Conservation (phyloP, 1,140 invertebrate species). For the Tetragonula clypearis region DNA sequence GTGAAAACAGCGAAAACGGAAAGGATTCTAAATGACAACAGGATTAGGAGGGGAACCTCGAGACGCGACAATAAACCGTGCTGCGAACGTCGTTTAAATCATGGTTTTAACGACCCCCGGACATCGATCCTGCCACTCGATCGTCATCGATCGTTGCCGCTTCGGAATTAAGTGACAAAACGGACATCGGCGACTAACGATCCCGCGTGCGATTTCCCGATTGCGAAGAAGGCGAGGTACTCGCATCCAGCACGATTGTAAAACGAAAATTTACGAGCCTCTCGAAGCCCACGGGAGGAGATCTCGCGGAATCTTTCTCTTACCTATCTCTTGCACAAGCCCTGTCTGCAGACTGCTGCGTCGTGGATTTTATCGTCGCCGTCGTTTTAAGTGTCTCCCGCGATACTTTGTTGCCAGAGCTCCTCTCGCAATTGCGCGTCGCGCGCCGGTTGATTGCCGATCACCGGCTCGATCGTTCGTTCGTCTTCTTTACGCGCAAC, state of each 20-base stretch:
- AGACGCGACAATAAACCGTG: slow-evolving; percentile 52
- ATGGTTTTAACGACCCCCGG: slow-evolving; percentile 57
- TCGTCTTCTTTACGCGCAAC: background rate
- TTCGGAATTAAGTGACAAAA: slow-evolving; percentile 62
- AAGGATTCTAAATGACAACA: background rate
- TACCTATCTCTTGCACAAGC: background rate
- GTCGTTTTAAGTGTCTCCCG: slow-evolving; percentile 64
- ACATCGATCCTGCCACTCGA: slow-evolving; percentile 59
- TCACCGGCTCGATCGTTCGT: background rate
- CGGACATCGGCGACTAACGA: slow-evolving; percentile 30
- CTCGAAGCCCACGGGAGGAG: slow-evolving; percentile 3
- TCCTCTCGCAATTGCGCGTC: slow-evolving; percentile 5
- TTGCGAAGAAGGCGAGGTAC: slow-evolving; percentile 1
- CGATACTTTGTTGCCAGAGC: slow-evolving; percentile 10
- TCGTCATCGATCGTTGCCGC: slow-evolving; percentile 34
- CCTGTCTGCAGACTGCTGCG: slow-evolving; percentile 43
- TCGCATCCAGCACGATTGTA: slow-evolving; percentile 65
- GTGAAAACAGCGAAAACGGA: background rate
- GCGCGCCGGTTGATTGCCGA: slow-evolving; percentile 6
- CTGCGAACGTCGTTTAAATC: slow-evolving; percentile 55
- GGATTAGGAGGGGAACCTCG: background rate
- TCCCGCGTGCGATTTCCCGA: slow-evolving; percentile 1
- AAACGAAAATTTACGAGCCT: slow-evolving; percentile 69
- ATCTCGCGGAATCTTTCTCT: slow-evolving; percentile 22
- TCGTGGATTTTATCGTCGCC: slow-evolving; percentile 59